Conservation (phyloP, 2,797 vertebrate genomes). For the Darevskia mixta region DNA sequence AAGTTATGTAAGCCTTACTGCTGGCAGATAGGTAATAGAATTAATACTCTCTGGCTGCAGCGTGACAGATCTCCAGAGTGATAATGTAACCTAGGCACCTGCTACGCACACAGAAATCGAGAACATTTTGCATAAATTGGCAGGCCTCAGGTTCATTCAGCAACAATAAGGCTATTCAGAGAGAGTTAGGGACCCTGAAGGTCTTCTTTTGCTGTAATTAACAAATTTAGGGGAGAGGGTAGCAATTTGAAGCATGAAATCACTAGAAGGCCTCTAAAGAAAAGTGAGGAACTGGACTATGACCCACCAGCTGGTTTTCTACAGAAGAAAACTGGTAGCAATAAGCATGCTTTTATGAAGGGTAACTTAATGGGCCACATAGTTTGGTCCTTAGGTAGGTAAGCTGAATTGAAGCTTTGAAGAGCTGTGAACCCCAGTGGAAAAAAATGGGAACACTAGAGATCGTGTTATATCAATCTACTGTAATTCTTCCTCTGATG, state of each 20-base stretch:
- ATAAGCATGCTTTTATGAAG: not conserved
- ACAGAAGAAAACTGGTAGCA: not conserved
- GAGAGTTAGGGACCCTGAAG: accelerated
- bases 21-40: not conserved
- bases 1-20: constrained; percentile 4
- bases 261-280: not conserved
- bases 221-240: not conserved
- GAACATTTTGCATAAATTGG: constrained; percentile 31
- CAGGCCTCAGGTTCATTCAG: not conserved
- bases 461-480: not conserved
- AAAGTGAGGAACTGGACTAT: not conserved
- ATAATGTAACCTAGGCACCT: constrained; percentile 41
- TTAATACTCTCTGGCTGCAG: constrained; percentile 20
- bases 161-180: constrained; percentile 35
- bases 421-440: not conserved
- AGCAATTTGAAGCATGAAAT: not conserved
- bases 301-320: not conserved
- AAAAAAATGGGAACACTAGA: not conserved
- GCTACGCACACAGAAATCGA: constrained; percentile 15
- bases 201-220: not conserved
- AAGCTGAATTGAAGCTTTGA: not conserved
- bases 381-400: not conserved
- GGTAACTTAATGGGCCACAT: not conserved
- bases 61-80: not conserved
- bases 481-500: not conserved